A percentile compares a stretch with the other conserved stretches of the same genome.
Conservation (phyloP, 2,888 invertebrate genomes). For the Iphiclides podalirius region DNA sequence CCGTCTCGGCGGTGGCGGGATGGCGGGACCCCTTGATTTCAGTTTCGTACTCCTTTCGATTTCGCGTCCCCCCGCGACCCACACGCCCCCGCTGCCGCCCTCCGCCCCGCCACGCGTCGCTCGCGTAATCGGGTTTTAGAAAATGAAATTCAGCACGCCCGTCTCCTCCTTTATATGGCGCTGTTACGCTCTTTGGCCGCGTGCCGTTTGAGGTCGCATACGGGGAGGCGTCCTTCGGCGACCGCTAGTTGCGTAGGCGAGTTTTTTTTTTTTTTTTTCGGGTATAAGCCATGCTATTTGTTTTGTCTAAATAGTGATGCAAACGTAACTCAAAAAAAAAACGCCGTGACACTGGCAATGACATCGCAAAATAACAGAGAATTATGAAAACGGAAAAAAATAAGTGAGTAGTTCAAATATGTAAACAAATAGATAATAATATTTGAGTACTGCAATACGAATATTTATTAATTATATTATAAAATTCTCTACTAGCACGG, state of each 20-base stretch:
- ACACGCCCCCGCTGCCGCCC: constrained; percentile 45
- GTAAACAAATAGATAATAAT: no score
- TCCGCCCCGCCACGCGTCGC: constrained; percentile 57
- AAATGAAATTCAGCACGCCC: constrained; percentile 73
- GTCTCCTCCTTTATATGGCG: constrained; percentile 66
- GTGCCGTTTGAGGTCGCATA: background rate
- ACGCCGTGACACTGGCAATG: no score
- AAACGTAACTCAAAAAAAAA: no score
- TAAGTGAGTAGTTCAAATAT: no score
- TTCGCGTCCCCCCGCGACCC: constrained; percentile 65
- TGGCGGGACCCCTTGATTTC: constrained; percentile 78
- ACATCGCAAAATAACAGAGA: no score
- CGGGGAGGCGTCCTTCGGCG: constrained; percentile 27
- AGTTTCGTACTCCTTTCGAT: constrained; percentile 72
- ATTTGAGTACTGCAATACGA: no score
- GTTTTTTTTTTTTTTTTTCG: background rate
- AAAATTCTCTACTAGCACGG: no score
- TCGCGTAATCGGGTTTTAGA: constrained; percentile 74
- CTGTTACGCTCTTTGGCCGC: constrained; percentile 51
- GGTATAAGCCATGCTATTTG: background rate
- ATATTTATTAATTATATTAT: no score
- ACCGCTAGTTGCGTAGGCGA: constrained; percentile 27
- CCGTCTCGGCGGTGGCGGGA: constrained; percentile 66
- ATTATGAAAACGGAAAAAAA: no score
- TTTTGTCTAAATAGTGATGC: no score